Base-by-base conservation (phyloP, 2,797 vertebrate species). In the Schizopygopsis pylzovi region DNA sequence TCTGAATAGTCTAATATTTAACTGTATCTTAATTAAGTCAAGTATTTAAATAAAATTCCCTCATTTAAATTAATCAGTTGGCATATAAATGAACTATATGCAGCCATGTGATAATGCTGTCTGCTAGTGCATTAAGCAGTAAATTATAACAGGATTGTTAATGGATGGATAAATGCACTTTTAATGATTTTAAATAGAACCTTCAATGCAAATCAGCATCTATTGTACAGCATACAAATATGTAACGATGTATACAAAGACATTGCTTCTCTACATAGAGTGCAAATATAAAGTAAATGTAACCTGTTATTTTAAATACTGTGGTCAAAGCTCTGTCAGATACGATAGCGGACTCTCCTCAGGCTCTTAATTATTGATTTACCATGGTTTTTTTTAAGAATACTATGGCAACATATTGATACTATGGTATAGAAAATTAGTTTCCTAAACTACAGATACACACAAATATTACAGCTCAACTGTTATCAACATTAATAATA, bases 41-140 rank as follows among this genome's bases (percentile, higher is more conserved):
- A 85, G 76, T 41, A 59, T 79, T 79, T 61, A 28, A 59, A 84
- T 67, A 28, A 52, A 76, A 25, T 76, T 83, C 28, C 71, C 70
- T 63, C 68, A 22, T 47, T 54, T n/a, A 82, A 82, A 63, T 75
- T 7, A 77, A 67, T 83, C 33, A 18, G 28, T 43, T 78, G 33
- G 45, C 15, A 47, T 54, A 22, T 71, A 85, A 85, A 79, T 71
- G 3, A 56, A 56, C 25, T 61, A 54, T 49, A 83, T 76, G 16
- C 39, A 52, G 54, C 54, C 16, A 39, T 76, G 20, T 65, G 72
- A 52, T 84, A 41, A 67, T 39, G 5, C 13, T 25, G 20, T 67
- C 59, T 65, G 72, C 59, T 52, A 39, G 82, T 67, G 43, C 72
- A 76, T 76, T 33, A 63, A 83, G n/a, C 54, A 63, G 18, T 56